phyloP scores from a whole-genome alignment of 2,113 vertebrate genomes.

The Tetrao urogallus region DNA sequence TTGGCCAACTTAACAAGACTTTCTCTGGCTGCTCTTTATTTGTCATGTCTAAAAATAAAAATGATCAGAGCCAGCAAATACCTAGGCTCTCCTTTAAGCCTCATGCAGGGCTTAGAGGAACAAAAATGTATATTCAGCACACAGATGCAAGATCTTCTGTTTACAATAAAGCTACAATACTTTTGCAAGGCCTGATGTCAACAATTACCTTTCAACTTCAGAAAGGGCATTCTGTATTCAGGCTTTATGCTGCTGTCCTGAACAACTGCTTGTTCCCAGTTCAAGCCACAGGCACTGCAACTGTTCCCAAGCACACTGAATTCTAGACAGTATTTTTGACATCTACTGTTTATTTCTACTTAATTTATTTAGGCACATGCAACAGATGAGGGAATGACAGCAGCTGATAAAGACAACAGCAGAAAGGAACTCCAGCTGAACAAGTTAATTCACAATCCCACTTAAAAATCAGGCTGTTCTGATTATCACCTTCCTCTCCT shows the following conservation, averaged over 20 bases:
- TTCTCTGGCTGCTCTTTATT: not conserved
- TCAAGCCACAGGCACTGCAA: not conserved
- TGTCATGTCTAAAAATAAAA: not conserved
- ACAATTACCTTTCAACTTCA: not conserved
- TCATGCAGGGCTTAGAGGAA: not conserved
- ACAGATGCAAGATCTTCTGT: not conserved
- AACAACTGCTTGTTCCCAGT: not conserved
- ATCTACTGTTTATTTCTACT: not conserved
- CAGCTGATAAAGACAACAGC: conserved; percentile 13
- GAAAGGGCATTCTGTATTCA: not conserved
- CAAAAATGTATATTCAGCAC: not conserved
- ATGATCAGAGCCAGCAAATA: not conserved
- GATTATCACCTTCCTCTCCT: conserved; percentile 24
- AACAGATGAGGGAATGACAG: not conserved
- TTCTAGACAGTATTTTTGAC: conserved; percentile 17
- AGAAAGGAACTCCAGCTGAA: not conserved
- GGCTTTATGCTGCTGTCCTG: not conserved
- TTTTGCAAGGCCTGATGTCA: not conserved
- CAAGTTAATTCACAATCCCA: not conserved
- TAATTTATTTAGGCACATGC: conserved; percentile 4
- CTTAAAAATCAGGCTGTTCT: conserved; percentile 31
- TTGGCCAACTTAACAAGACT: not conserved
- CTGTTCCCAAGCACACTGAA: not conserved
- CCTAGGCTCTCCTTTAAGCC: not conserved
- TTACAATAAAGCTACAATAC: not conserved